A percentile compares a stretch with the other conserved stretches of the same genome.
Evolutionary conservation across 2,888 invertebrate species (phyloP).

Genomic region (Lithosia quadra): DNA sequence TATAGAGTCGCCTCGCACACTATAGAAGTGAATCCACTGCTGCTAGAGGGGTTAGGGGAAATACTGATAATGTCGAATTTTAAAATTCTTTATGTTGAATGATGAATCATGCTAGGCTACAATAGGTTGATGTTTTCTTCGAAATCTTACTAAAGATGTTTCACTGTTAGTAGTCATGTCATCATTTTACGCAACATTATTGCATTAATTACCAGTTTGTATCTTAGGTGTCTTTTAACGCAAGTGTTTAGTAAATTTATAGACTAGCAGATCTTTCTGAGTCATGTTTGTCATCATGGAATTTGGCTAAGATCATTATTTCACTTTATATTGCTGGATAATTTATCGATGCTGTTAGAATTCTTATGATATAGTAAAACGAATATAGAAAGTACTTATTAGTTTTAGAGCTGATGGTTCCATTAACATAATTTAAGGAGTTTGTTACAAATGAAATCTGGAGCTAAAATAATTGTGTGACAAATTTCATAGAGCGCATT

Average conservation of each 20-base stretch:
- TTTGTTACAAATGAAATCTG: no score
- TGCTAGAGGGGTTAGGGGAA: no score
- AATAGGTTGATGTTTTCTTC: not conserved
- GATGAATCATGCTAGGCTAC: no score
- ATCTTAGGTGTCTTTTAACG: not conserved
- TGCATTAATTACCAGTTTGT: not conserved
- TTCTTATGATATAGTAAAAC: not conserved
- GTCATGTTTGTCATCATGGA: not conserved
- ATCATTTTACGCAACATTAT: slow-evolving; percentile 1
- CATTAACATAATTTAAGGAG: no score
- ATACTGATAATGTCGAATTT: no score
- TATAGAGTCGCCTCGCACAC: no score
- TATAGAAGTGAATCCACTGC: no score
- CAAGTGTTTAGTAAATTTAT: not conserved
- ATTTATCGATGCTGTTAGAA: not conserved
- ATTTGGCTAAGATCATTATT: not conserved
- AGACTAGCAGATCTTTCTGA: not conserved
- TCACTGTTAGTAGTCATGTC: not conserved
- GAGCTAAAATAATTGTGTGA: no score
- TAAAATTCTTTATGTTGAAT: no score
- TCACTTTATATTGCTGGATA: not conserved
- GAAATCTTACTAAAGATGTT: not conserved
- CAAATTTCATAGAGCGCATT: no score
- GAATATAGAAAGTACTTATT: not conserved
- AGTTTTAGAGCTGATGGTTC: no score